These are phyloP conservation scores for Chesias legatella DNA, from an alignment of 2,888 invertebrate genomes.

Conservation along the genomic window DNA sequence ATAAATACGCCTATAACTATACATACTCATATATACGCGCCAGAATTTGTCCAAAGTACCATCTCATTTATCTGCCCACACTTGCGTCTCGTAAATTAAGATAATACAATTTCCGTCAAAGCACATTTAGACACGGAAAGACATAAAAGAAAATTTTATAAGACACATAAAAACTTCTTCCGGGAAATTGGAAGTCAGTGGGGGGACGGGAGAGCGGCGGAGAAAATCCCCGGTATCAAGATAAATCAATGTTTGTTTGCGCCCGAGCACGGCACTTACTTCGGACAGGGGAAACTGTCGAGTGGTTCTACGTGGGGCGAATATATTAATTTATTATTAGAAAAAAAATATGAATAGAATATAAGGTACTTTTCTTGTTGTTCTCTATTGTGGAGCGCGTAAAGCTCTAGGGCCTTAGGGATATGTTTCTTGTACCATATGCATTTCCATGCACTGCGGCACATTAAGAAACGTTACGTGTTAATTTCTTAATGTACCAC, in stretches of 20 bases:
- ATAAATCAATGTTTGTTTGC: constrained; percentile 78
- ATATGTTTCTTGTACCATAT: too few relatives aligned
- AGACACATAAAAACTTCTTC: constrained; percentile 72
- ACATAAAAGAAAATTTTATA: constrained; percentile 69
- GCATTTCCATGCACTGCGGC: too few relatives aligned
- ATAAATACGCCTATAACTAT: too few relatives aligned
- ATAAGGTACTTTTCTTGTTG: too few relatives aligned
- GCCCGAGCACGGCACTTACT: constrained; percentile 64
- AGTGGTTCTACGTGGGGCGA: constrained; percentile 27
- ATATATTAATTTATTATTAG: constrained; percentile 1
- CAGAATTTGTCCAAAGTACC: neutral
- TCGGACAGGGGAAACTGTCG: constrained; percentile 38
- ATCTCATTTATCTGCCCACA: neutral
- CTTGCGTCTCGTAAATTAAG: constrained; percentile 13
- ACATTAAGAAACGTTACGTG: too few relatives aligned
- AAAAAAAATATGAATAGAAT: too few relatives aligned
- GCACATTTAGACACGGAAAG: constrained; percentile 22
- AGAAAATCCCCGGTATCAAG: constrained; percentile 72
- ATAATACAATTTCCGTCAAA: constrained; percentile 23
- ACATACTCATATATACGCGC: too few relatives aligned
- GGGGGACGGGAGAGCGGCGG: constrained; percentile 50
- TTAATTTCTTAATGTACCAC: too few relatives aligned
- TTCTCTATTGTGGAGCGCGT: too few relatives aligned
- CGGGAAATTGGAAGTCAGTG: constrained; percentile 71
- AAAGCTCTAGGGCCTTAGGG: too few relatives aligned